These are phyloP conservation scores for Pachyseris speciosa DNA, from an alignment of 64 coral and sea anemone species.

Conservation along the genomic window DNA sequence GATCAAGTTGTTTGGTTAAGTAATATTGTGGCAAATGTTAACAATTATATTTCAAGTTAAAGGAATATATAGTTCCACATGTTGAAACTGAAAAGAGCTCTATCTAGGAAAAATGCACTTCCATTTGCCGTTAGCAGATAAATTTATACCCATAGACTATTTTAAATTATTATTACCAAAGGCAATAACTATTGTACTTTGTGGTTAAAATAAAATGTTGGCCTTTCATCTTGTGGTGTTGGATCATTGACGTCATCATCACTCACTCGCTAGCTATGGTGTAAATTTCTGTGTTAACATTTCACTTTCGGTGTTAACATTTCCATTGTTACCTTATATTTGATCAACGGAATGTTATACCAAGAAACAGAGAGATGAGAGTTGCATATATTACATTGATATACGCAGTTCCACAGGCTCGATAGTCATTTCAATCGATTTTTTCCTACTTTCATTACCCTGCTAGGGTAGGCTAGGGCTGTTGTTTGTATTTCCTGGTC, in stretches of 20 bases:
- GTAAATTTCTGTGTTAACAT: neutral
- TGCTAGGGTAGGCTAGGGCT: neutral
- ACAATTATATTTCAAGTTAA: conserved; percentile 47
- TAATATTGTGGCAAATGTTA: conserved; percentile 18
- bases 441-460: neutral
- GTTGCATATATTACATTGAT: neutral
- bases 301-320: neutral
- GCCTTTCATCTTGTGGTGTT: neutral
- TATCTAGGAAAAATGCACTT: conserved; percentile 2
- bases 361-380: too few species aligned
- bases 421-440: conserved; percentile 13
- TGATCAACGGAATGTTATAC: neutral
- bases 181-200: neutral
- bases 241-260: neutral
- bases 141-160: neutral
- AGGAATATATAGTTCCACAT: conserved; percentile 35
- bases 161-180: too few species aligned
- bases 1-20: conserved; percentile 45
- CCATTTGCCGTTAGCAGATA: neutral
- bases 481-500: neutral
- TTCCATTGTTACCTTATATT: neutral
- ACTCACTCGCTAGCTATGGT: neutral
- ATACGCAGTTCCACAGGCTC: neutral
- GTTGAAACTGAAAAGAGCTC: conserved; percentile 45
- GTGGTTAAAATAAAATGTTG: neutral